Percentiles rank a stretch among this genome's conserved stretches.
Evolutionary conservation across 2,888 invertebrate genomes (phyloP).

Genomic region (Hedya salicella): DNA sequence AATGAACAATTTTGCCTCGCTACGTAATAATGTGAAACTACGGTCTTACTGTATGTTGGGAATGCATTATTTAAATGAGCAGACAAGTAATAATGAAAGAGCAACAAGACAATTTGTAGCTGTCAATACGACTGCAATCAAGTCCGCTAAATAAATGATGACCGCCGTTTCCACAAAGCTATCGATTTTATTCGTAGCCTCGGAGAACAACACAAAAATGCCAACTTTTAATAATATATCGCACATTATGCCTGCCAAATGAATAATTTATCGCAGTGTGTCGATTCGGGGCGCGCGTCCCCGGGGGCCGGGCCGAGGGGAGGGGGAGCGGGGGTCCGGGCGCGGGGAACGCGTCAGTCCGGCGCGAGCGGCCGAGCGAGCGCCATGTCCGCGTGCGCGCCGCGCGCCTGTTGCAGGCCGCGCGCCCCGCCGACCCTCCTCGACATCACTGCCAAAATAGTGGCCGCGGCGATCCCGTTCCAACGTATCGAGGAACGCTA

Average conservation of each 20-base stretch:
- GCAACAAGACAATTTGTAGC: conserved; percentile 8
- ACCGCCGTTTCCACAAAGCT: conserved; percentile 53
- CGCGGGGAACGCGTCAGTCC: conserved; percentile 68
- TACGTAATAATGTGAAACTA: conserved; percentile 2
- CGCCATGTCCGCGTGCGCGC: conserved; percentile 82
- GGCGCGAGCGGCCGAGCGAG: conserved; percentile 83
- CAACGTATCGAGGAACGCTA: conserved; percentile 94
- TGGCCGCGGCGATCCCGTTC: conserved; percentile 93
- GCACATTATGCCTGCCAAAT: conserved; percentile 83
- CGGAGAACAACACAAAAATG: conserved; percentile 77
- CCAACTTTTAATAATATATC: conserved; percentile 84
- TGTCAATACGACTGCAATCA: conserved; percentile 34
- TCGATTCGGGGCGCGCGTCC: conserved; percentile 80
- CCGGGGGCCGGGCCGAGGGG: conserved; percentile 60
- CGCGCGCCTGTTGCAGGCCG: conserved; percentile 83
- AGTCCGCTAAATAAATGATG: conserved; percentile 53
- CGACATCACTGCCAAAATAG: conserved; percentile 93
- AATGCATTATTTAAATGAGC: conserved; percentile 22
- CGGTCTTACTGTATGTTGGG: neutral
- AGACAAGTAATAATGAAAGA: conserved; percentile 3
- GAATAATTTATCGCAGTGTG: conserved; percentile 83
- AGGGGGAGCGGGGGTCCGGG: conserved; percentile 56
- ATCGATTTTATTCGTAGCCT: conserved; percentile 67
- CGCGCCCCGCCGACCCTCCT: conserved; percentile 90
- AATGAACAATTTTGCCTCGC: neutral